Evolutionary conservation across 2,113 vertebrate species (phyloP).

Genomic region (Aegypius monachus): DNA sequence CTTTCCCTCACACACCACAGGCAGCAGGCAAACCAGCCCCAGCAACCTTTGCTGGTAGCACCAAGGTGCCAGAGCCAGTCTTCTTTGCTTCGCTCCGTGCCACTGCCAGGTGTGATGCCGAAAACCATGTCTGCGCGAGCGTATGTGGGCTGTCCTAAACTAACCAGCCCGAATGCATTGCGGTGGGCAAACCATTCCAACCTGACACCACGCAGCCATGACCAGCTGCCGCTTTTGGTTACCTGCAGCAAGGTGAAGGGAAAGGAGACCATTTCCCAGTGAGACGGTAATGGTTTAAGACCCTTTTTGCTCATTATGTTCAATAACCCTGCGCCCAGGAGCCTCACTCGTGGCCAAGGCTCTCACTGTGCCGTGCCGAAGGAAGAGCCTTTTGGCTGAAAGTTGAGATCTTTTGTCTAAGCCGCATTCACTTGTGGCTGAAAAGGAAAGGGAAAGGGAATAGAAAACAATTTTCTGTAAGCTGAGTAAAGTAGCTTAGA

Average conservation of each 20-base stretch:
- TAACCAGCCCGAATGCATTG: neutral
- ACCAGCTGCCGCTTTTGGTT: neutral
- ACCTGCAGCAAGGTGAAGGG: neutral
- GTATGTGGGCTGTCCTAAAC: neutral
- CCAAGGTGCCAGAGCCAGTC: neutral
- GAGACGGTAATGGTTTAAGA: neutral
- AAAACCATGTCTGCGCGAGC: neutral
- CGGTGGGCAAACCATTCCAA: neutral
- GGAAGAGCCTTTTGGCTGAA: neutral
- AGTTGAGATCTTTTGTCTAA: neutral
- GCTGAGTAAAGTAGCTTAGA: neutral
- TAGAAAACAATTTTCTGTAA: neutral
- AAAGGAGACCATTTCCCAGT: neutral
- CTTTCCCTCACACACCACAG: neutral
- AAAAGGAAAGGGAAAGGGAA: neutral
- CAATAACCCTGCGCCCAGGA: neutral
- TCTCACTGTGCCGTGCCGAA: neutral
- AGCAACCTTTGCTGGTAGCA: neutral
- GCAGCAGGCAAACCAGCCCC: neutral
- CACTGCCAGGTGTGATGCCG: neutral
- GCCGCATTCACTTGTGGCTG: neutral
- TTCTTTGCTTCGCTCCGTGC: neutral
- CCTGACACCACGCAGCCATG: rapidly evolving
- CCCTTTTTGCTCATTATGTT: neutral
- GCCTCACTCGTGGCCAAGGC: rapidly evolving